Base-by-base conservation (phyloP, 2,888 invertebrate genomes). In the Invenusta paracnida region DNA sequence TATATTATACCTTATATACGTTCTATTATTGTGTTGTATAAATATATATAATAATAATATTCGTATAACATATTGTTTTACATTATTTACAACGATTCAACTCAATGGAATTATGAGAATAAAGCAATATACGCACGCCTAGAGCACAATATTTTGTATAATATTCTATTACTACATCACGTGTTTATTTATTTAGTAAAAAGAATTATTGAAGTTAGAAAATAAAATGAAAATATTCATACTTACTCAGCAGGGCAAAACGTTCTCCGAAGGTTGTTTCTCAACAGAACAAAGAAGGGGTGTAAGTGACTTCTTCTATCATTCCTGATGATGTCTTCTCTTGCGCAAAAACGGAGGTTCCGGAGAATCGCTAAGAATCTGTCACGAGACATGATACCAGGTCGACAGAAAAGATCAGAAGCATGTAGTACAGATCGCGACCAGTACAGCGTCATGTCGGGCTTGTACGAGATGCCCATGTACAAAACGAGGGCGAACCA, bases 191-290 rank as follows among this genome's bases (percentile, higher is more conserved):
- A n/a, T n/a, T n/a, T n/a, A n/a, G n/a, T n/a, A n/a, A n/a, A n/a
- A n/a, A n/a, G n/a, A n/a, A n/a, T n/a, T n/a, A n/a, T n/a, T n/a
- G n/a, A n/a, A n/a, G n/a, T 73, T 73, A 73, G 17, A 23, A 2
- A 73, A 23, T 73, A 73, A 23, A 25, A 73, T 48, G 48, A 48
- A 48, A 48, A 48, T 48, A 48, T 11, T 48, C 5, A 73, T 73
- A 73, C 73, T 73, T 73, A 73, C 73, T 73, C 73, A 73, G 5
- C 73, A 23, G 73, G 73, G 73, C 73, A 73, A 25, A 73, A 73
- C 2, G 25, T 73, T 25, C 73, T 23, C 25, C 23, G 5, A 2
- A 73, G 73, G 2, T 73, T 5, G 23, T 5, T 25, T 73, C 73
- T 13, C 73, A 73, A 13, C 73, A 73, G 5, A 73, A 23, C 2